Evolutionary conservation across 2,797 vertebrate species (phyloP).

Genomic region (Strix occidentalis): DNA sequence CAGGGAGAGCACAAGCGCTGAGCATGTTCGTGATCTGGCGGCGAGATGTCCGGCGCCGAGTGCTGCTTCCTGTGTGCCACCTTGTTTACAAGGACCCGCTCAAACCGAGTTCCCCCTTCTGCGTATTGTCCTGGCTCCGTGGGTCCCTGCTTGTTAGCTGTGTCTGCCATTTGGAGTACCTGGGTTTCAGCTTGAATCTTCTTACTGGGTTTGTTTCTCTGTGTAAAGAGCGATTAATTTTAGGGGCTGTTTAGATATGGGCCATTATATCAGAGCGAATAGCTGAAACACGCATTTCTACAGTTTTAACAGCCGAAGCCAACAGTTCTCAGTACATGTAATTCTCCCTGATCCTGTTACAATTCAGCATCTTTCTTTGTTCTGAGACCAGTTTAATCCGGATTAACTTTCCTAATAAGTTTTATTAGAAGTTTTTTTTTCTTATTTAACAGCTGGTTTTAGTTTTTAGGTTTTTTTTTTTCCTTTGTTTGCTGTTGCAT

Average conservation of each 20-base stretch:
- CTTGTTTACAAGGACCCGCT: background rate
- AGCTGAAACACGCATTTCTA: background rate
- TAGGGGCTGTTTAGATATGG: background rate
- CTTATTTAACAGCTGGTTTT: background rate
- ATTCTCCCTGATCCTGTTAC: background rate
- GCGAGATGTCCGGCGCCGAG: rapidly evolving
- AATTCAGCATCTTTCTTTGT: background rate
- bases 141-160: background rate
- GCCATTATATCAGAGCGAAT: rapidly evolving
- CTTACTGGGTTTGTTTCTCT: background rate
- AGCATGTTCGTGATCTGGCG: background rate
- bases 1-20: background rate
- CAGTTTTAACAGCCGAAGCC: background rate
- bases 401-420: background rate
- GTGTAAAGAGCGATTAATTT: background rate
- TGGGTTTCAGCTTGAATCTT: background rate
- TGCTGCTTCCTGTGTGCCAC: background rate
- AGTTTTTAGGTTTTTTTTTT: too few species aligned
- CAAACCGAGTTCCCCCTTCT: background rate
- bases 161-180: background rate
- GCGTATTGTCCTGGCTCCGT: too few species aligned
- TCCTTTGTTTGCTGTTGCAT: background rate
- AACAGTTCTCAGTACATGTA: background rate
- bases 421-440: background rate
- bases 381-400: background rate